These are phyloP conservation scores for Ceratotherium simum DNA, from an alignment of 2,113 vertebrate genomes.

Conservation along the genomic window DNA sequence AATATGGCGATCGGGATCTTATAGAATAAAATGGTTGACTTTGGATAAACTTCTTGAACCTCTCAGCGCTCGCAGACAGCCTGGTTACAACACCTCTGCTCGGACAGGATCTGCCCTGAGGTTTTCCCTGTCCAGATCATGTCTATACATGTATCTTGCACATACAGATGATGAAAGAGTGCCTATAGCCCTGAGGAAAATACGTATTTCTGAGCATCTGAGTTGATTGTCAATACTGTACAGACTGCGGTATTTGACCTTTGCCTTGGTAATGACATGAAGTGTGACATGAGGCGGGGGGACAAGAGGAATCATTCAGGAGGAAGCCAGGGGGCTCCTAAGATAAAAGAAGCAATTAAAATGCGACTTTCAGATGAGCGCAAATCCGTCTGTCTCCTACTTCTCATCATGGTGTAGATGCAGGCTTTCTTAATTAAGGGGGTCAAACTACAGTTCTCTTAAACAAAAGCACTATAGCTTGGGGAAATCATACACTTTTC, in stretches of 20 bases:
- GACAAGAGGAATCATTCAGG: neutral
- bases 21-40: neutral
- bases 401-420: neutral
- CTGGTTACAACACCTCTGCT: neutral
- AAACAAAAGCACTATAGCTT: neutral
- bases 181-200: neutral
- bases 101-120: neutral
- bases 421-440: neutral
- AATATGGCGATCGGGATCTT: no score
- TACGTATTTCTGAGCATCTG: neutral
- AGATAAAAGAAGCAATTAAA: neutral
- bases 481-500: neutral
- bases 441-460: neutral
- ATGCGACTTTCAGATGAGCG: neutral
- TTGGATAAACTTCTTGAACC: neutral
- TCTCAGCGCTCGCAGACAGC: neutral
- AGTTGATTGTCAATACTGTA: neutral
- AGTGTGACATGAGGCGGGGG: neutral
- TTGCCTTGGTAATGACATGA: neutral
- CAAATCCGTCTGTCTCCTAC: neutral
- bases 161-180: neutral
- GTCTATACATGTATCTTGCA: neutral
- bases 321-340: neutral
- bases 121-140: neutral
- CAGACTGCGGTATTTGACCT: neutral